A percentile compares a stretch with the other conserved stretches of the same genome.
Conservation (phyloP, 2,113 vertebrate species). For the Cathartes aura region DNA sequence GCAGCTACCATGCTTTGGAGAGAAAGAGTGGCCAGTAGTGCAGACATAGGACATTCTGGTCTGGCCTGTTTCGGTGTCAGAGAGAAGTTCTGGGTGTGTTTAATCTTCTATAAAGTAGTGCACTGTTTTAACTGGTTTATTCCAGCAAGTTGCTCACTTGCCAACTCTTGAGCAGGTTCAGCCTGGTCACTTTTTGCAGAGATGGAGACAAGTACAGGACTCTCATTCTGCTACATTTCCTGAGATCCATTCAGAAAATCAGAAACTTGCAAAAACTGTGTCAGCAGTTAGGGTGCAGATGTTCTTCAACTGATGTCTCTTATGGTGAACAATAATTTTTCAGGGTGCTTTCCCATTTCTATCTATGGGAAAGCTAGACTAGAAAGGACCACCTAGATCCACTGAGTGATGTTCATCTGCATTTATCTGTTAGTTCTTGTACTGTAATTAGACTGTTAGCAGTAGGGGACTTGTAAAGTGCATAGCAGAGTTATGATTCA, state of each 20-base stretch:
- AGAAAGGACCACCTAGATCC: background rate
- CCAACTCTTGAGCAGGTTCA: background rate
- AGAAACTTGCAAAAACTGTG: background rate
- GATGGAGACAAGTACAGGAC: rapidly evolving
- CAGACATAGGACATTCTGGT: background rate
- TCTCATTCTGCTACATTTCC: background rate
- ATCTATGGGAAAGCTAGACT: background rate
- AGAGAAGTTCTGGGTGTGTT: background rate
- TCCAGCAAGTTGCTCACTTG: background rate
- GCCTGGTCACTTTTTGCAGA: background rate
- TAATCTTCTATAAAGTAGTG: background rate
- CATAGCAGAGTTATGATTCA: background rate
- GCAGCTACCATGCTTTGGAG: background rate
- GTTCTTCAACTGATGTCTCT: background rate
- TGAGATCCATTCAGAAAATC: background rate
- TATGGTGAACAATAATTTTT: background rate
- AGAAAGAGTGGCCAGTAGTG: background rate
- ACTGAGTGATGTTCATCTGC: background rate
- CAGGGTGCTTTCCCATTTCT: background rate
- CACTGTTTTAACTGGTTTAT: background rate
- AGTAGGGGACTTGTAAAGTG: background rate
- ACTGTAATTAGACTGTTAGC: background rate
- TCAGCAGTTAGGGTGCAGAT: background rate
- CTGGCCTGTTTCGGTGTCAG: background rate
- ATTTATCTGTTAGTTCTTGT: background rate